Conservation (phyloP, 2,797 vertebrate species). For the Rhadinocentrus ornatus region DNA sequence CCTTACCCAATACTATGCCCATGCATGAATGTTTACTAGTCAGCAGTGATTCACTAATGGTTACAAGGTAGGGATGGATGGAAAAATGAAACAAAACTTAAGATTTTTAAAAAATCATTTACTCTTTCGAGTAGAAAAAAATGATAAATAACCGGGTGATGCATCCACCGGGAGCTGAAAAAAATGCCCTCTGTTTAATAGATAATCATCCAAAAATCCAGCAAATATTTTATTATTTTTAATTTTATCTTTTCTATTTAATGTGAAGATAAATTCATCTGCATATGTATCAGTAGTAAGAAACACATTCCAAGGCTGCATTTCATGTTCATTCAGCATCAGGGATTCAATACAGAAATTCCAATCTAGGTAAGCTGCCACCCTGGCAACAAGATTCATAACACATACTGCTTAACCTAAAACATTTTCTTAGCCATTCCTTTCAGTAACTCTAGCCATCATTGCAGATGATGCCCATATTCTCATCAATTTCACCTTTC, state of each 20-base stretch:
- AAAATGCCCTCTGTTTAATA: slow-evolving; percentile 24
- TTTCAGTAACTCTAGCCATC: slow-evolving; percentile 3
- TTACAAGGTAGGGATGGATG: slow-evolving; percentile 18
- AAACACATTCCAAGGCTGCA: background rate
- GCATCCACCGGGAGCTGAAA: slow-evolving; percentile 10
- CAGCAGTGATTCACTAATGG: slow-evolving; percentile 18
- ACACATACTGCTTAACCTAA: background rate
- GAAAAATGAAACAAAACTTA: slow-evolving; percentile 12
- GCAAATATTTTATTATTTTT: no score
- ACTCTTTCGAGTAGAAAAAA: background rate
- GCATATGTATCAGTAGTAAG: background rate
- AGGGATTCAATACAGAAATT: background rate
- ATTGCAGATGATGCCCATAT: slow-evolving; percentile 12
- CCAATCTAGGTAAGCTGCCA: background rate
- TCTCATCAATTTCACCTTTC: slow-evolving; percentile 45
- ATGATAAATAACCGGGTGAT: slow-evolving; percentile 32
- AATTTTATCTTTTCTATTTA: background rate
- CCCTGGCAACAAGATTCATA: background rate
- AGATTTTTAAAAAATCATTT: slow-evolving; percentile 16
- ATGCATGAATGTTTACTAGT: slow-evolving; percentile 32
- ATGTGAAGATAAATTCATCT: background rate
- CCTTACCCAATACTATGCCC: no score
- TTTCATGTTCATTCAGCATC: background rate
- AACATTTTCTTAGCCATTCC: background rate
- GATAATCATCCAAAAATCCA: slow-evolving; percentile 33